These are phyloP conservation scores for Agriopis aurantiaria DNA, from an alignment of 2,888 invertebrate genomes.

Conservation along the genomic window DNA sequence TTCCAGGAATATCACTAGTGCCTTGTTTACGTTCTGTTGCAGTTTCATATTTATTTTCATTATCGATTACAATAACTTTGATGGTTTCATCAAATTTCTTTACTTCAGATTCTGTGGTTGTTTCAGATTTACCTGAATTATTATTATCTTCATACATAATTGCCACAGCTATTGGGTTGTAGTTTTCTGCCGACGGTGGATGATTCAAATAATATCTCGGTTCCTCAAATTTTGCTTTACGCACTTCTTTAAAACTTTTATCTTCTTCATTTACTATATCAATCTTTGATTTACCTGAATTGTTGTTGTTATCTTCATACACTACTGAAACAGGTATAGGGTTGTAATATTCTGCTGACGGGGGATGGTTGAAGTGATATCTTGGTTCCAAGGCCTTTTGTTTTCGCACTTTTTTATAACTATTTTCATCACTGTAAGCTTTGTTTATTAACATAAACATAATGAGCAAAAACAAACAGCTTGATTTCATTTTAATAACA, in stretches of 20 bases:
- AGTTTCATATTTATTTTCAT: neutral
- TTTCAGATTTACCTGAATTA: slow-evolving; percentile 18
- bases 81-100: neutral
- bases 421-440: slow-evolving; percentile 36
- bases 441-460: slow-evolving; percentile 39
- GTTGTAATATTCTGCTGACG: slow-evolving; percentile 50
- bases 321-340: slow-evolving; percentile 47
- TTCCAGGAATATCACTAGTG: neutral
- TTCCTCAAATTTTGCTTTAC: slow-evolving; percentile 14
- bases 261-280: neutral
- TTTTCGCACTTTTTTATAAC: slow-evolving; percentile 24
- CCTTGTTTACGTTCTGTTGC: neutral
- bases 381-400: slow-evolving; percentile 26
- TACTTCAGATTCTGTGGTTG: slow-evolving; percentile 5
- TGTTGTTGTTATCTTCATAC: slow-evolving; percentile 8
- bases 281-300: slow-evolving; percentile 1
- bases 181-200: slow-evolving; percentile 57
- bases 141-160: slow-evolving; percentile 41
- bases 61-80: slow-evolving; percentile 4
- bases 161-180: slow-evolving; percentile 50
- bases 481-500: slow-evolving; percentile 26
- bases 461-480: slow-evolving; percentile 45
- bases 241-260: neutral
- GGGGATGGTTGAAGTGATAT: slow-evolving; percentile 59
- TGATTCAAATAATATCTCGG: slow-evolving; percentile 53